Conservation (phyloP, 2,113 vertebrate species). For the Brachionichthys hirsutus region DNA sequence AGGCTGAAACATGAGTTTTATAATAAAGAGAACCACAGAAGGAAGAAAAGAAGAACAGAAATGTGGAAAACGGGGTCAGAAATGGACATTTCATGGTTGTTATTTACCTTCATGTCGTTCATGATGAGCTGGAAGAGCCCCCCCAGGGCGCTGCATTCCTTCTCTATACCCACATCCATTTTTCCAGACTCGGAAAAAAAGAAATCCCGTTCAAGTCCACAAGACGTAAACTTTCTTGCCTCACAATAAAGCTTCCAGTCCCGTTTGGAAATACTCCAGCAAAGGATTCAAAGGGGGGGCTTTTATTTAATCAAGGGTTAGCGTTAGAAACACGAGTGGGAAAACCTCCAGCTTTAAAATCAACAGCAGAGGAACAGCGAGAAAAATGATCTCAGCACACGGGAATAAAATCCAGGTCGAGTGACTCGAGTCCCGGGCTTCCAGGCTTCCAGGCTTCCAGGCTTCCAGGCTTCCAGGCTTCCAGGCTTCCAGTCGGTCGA, state of each 20-base stretch:
- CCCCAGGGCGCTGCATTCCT: conserved; percentile 85
- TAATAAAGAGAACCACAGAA: no score
- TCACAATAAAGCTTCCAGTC: conserved; percentile 22
- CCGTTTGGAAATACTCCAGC: conserved; percentile 26
- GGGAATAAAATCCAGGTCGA: not conserved
- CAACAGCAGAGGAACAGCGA: conserved; percentile 7
- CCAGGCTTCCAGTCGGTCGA: conserved; percentile 65
- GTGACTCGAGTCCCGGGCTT: no score
- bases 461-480: conserved; percentile 48
- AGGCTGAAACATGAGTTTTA: no score
- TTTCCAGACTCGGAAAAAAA: conserved; percentile 62
- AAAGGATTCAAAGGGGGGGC: conserved; percentile 11
- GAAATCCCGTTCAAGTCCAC: conserved; percentile 17
- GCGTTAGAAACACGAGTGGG: conserved; percentile 23
- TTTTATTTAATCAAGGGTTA: not conserved
- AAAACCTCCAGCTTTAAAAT: conserved; percentile 50
- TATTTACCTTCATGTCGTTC: conserved; percentile 85
- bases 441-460: no score
- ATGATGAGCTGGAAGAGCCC: conserved; percentile 86
- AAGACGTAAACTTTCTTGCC: conserved; percentile 22
- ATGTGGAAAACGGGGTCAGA: no score
- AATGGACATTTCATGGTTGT: no score
- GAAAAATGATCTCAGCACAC: not conserved
- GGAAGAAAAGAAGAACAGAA: no score
- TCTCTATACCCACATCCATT: conserved; percentile 86